These are phyloP conservation scores for Clarias fuscus DNA, from an alignment of 2,797 vertebrate species.

Conservation along the genomic window DNA sequence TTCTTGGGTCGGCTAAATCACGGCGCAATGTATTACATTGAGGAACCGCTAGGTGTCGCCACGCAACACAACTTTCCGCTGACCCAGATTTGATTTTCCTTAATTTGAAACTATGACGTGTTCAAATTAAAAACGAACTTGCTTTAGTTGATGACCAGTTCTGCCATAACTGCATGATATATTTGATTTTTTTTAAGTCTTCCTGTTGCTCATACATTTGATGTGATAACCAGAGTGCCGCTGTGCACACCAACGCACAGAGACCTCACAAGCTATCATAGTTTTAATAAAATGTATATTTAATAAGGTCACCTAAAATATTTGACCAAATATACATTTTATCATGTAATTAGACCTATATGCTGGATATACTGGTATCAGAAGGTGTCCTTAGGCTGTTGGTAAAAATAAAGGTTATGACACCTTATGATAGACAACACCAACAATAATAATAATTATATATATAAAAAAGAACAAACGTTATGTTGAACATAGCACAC, in stretches of 20 bases:
- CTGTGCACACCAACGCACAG: background rate
- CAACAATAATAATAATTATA: too few species aligned
- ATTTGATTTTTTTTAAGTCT: background rate
- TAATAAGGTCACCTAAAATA: background rate
- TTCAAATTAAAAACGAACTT: background rate
- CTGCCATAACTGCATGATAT: background rate
- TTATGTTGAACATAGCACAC: background rate
- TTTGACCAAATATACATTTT: background rate
- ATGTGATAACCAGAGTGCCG: background rate
- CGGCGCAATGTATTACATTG: background rate
- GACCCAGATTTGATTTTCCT: constrained; percentile 38
- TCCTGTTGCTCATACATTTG: background rate
- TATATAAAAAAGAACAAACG: background rate
- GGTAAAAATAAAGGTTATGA: background rate
- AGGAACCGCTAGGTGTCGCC: constrained; percentile 66
- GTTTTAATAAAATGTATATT: background rate
- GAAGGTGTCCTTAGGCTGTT: background rate
- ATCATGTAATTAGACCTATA: background rate
- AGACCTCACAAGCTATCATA: background rate
- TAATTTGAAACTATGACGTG: constrained; percentile 11
- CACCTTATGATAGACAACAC: background rate
- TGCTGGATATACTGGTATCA: background rate
- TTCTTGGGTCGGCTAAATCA: background rate
- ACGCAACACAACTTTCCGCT: constrained; percentile 36
- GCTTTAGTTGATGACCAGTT: background rate